These are phyloP conservation scores for Hirtodrosophila cameraria DNA, from an alignment of 2,888 invertebrate species.

Conservation along the genomic window DNA sequence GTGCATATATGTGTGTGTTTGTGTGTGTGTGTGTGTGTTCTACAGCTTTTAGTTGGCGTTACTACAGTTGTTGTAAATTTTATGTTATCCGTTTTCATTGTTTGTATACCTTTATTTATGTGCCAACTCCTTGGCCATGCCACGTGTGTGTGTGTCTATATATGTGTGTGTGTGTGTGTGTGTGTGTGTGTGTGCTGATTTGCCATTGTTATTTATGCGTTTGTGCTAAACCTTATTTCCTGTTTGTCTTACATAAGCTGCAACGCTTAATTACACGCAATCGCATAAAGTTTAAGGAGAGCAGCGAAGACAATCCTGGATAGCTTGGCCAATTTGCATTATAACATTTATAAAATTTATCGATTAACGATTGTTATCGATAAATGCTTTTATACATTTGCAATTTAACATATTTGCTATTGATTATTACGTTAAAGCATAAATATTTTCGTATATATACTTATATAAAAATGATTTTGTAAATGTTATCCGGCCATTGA, in stretches of 20 bases:
- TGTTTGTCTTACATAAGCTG: constrained; percentile 77
- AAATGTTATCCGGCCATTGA: constrained; percentile 40
- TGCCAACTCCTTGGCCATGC: constrained; percentile 28
- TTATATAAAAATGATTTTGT: constrained; percentile 22
- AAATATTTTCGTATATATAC: too few relatives aligned
- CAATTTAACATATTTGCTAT: constrained; percentile 6
- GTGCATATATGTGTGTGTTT: constrained; percentile 4
- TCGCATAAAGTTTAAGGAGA: constrained; percentile 21
- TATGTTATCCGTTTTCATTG: constrained; percentile 78
- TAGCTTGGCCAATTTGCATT: neutral
- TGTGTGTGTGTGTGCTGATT: constrained; percentile 41
- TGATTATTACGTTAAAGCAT: neutral
- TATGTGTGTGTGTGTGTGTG: constrained; percentile 24
- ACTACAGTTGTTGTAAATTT: constrained; percentile 71
- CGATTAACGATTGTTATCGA: constrained; percentile 8
- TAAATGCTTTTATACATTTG: constrained; percentile 10
- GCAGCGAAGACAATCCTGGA: neutral
- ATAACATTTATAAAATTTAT: constrained; percentile 6
- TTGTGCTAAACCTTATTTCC: constrained; percentile 76
- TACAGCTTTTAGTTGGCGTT: constrained; percentile 56
- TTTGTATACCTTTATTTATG: constrained; percentile 74
- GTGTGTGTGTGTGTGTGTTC: constrained; percentile 17
- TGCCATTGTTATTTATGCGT: constrained; percentile 72
- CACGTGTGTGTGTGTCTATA: constrained; percentile 6
- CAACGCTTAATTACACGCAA: constrained; percentile 75